These are phyloP conservation scores for Macquaria ambigua DNA, from an alignment of 2,113 vertebrate genomes.

Conservation along the genomic window DNA sequence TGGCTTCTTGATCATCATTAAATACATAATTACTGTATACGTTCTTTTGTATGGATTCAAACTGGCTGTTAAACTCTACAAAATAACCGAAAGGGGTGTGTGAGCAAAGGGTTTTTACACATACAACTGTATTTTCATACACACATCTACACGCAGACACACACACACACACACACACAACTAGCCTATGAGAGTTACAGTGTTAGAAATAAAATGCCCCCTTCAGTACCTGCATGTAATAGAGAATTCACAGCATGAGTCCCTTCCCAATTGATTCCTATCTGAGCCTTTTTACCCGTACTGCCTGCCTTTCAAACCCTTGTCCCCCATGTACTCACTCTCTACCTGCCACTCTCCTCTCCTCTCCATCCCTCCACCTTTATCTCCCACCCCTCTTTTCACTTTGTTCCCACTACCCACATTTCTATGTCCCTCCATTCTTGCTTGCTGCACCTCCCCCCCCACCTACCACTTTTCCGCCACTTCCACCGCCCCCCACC, in stretches of 20 bases:
- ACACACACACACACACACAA: slow-evolving; percentile 22
- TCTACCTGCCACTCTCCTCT: slow-evolving; percentile 39
- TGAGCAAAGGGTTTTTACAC: neutral
- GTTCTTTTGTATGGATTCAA: neutral
- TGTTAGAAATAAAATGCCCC: slow-evolving; percentile 38
- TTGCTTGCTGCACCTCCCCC: slow-evolving; percentile 21
- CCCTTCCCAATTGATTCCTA: slow-evolving; percentile 52
- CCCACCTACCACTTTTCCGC: neutral
- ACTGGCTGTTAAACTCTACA: slow-evolving; percentile 1
- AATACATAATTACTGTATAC: slow-evolving; percentile 23
- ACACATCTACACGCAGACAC: neutral
- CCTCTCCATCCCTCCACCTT: slow-evolving; percentile 34
- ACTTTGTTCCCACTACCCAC: slow-evolving; percentile 13
- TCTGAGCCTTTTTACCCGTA: slow-evolving; percentile 52
- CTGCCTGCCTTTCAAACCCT: slow-evolving; percentile 54
- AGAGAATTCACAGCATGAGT: slow-evolving; percentile 71
- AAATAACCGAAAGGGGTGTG: slow-evolving; percentile 4
- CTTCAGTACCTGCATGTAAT: slow-evolving; percentile 61
- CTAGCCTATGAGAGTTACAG: slow-evolving; percentile 32
- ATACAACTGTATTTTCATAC: neutral
- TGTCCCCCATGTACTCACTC: slow-evolving; percentile 45
- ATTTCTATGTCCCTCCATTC: slow-evolving; percentile 31
- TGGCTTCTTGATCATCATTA: slow-evolving; percentile 13
- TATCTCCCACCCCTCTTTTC: slow-evolving; percentile 18
- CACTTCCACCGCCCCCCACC: slow-evolving; percentile 11